Base-by-base conservation (phyloP, 2,888 invertebrate genomes). In the Tiphia femorata region DNA sequence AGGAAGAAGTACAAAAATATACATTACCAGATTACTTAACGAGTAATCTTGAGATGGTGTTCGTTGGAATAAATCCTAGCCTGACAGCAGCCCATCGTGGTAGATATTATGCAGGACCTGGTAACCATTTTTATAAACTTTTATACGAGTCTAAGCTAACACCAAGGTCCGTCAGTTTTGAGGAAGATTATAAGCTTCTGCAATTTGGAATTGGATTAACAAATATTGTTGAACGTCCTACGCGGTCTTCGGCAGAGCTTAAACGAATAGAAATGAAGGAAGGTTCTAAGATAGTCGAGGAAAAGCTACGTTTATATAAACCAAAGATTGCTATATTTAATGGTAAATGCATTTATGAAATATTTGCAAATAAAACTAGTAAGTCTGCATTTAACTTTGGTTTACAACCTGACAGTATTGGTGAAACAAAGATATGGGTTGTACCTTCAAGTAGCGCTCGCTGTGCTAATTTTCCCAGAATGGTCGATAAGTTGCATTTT, bases 101-200 rank as follows among this genome's bases (percentile, higher is more conserved):
- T 16, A 72, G 80, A 57, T 83, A 83, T 64, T 83, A 83, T 40
- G 83, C 83, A 3, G 82, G 83, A 7, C 80, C 81, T 2, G 83
- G 83, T 8, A 83, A 83, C 70, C 83, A 83, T 58, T 83, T 83
- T 50, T 83, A 83, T 44, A 82, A 81, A 59, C 71, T 83, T n/a
- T 52, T 83, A 3, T 72, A 78, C 25, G 76, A 67, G 8, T 82
- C 83, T 2, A 73, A 67, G 6, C 55, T 83, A 8, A 66, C 78
- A 1, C 77, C 83, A 5, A 53, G 53, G 43, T 67, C 62, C 14
- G 49, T 83, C 1, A 77, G 51, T 38, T 79, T 72, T 21, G 79
- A 81, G 40, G 75, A 80, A 48, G 83, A 83, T 54, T 62, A 72
- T 6, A 75, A 76, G 17, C 68, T 83, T 3, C 62, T 72, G 5